Evolutionary conservation across 2,888 invertebrate species (phyloP).

Genomic region (Hydriomena furcata): DNA sequence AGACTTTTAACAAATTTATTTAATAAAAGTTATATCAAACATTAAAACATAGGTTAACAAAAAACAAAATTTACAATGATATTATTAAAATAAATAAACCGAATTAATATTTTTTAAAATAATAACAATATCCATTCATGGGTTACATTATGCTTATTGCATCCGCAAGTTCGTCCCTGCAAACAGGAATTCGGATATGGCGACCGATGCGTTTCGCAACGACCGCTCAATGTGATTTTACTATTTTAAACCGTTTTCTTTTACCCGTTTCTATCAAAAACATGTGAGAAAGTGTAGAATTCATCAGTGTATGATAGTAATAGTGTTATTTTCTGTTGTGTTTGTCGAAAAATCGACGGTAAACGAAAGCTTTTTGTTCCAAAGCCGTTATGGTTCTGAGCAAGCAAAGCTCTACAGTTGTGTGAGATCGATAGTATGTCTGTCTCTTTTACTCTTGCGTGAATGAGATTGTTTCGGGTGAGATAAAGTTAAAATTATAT

Average conservation of each 20-base stretch:
- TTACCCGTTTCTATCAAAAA: constrained; percentile 23
- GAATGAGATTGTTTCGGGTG: constrained; percentile 49
- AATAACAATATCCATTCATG: background rate
- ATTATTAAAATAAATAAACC: no score
- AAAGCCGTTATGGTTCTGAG: constrained; percentile 64
- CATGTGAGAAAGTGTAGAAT: constrained; percentile 27
- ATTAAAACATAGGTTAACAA: no score
- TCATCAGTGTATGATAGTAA: constrained; percentile 22
- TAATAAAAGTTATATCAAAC: no score
- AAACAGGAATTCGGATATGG: constrained; percentile 72
- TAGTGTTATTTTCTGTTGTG: constrained; percentile 41
- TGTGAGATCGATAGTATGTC: constrained; percentile 54
- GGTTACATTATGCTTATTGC: constrained; percentile 3
- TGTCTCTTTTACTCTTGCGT: constrained; percentile 62
- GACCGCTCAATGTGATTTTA: constrained; percentile 66
- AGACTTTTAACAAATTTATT: no score
- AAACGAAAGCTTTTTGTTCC: constrained; percentile 54
- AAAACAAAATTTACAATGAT: no score
- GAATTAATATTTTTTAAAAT: no score
- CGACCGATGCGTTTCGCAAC: constrained; percentile 72
- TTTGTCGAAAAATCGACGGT: constrained; percentile 46
- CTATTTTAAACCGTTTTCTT: constrained; percentile 48
- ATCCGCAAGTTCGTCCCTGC: constrained; percentile 59
- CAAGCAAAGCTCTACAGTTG: constrained; percentile 46
- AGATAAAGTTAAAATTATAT: constrained; percentile 31